Evolutionary conservation across 2,888 invertebrate species (phyloP).

Genomic region (Melolontha melolontha): DNA sequence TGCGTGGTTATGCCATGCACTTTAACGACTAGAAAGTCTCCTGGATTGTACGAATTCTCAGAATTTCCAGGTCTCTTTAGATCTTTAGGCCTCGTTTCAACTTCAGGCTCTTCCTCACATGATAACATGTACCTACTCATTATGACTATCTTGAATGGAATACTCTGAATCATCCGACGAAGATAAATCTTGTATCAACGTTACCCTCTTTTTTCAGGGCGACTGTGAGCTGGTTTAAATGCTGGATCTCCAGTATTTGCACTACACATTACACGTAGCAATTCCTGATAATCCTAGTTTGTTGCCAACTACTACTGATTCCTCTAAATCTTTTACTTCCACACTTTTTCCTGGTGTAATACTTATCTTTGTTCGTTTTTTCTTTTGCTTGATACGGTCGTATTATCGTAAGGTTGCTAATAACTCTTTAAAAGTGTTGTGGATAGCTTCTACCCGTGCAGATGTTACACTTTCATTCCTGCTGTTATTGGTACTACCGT

Average conservation of each 20-base stretch:
- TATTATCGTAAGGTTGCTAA: conserved; percentile 3
- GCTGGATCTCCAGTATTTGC: not conserved
- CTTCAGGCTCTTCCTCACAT: not conserved
- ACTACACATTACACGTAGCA: not conserved
- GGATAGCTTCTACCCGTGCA: not conserved
- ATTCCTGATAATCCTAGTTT: no score
- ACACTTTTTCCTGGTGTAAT: not conserved
- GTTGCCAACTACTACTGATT: not conserved
- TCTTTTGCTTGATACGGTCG: not conserved
- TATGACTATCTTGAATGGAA: no score
- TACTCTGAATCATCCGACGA: not conserved
- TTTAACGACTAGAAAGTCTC: no score
- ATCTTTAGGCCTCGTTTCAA: no score
- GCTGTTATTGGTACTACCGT: not conserved
- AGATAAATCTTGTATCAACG: not conserved
- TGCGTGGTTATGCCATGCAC: no score
- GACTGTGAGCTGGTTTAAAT: not conserved
- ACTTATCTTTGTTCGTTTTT: not conserved
- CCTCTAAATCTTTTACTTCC: conserved; percentile 1
- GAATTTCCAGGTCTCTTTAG: not conserved
- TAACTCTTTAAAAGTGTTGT: not conserved
- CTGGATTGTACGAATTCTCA: no score
- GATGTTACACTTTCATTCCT: not conserved
- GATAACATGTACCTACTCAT: not conserved
- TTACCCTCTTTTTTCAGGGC: not conserved